phyloP scores from a whole-genome alignment of 1,140 invertebrate genomes.

The Drosophila nannoptera region DNA sequence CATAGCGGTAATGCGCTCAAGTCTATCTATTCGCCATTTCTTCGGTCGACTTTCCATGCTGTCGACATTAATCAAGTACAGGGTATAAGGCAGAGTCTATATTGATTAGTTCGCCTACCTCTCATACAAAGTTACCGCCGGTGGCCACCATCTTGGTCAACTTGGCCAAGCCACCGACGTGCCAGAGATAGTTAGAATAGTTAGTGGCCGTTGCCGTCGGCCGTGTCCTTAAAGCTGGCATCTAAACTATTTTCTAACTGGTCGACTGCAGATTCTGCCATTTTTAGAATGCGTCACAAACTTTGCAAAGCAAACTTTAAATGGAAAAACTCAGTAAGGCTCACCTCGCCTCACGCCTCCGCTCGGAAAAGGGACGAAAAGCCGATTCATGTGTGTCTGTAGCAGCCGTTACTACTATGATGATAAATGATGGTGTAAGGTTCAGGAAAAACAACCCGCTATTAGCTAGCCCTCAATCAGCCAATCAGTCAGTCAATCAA shows the following conservation, averaged over 20 bases:
- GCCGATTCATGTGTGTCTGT: constrained; percentile 29
- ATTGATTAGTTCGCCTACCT: constrained; percentile 52
- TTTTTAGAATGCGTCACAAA: constrained; percentile 20
- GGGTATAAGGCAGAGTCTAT: constrained; percentile 22
- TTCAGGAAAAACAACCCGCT: constrained; percentile 15
- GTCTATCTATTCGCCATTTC: too few relatives aligned
- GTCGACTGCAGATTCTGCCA: constrained; percentile 21
- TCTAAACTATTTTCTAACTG: constrained; percentile 42
- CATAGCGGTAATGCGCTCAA: too few relatives aligned
- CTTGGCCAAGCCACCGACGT: constrained; percentile 40
- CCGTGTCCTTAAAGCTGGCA: constrained; percentile 37
- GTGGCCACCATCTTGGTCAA: constrained; percentile 19
- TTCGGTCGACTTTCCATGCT: not conserved
- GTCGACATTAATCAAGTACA: not conserved
- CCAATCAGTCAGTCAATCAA: constrained; percentile 45
- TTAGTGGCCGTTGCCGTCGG: constrained; percentile 25
- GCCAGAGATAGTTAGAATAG: constrained; percentile 64
- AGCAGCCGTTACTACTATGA: constrained; percentile 16
- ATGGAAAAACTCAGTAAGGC: constrained; percentile 36
- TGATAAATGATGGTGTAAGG: constrained; percentile 45
- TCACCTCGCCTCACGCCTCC: not conserved
- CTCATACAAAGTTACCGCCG: not conserved
- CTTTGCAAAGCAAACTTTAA: constrained; percentile 43
- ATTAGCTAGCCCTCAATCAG: constrained; percentile 48
- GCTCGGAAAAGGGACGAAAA: not conserved